Evolutionary conservation across 2,113 vertebrate species (phyloP).

Genomic region (Pterocles burchelli): DNA sequence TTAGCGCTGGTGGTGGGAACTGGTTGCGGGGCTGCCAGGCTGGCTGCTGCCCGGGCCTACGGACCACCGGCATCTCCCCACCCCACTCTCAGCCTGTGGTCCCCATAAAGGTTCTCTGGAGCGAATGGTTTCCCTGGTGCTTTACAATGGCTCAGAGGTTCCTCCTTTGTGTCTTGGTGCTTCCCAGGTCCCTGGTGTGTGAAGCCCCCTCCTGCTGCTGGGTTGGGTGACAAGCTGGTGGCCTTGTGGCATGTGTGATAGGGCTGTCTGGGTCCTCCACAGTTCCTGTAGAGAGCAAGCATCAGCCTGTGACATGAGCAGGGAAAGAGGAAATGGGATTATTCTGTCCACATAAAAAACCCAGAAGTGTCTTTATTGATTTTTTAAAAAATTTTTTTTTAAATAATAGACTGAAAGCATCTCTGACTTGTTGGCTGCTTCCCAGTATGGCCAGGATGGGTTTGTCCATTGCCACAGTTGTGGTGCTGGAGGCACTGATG

Average conservation of each 20-base stretch:
- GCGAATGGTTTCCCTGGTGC: neutral
- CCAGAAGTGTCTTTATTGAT: neutral
- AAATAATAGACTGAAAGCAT: neutral
- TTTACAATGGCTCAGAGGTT: neutral
- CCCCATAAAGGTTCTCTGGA: neutral
- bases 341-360: neutral
- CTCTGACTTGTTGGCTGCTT: neutral
- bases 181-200: neutral
- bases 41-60: neutral
- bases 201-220: neutral
- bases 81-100: neutral
- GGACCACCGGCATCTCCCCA: neutral
- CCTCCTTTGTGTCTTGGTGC: neutral
- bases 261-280: neutral
- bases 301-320: neutral
- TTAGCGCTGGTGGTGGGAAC: neutral
- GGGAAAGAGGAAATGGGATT: neutral
- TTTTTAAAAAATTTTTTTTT: neutral
- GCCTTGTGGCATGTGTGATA: neutral
- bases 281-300: neutral
- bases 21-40: neutral
- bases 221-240: neutral
- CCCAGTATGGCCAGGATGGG: neutral
- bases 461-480: neutral
- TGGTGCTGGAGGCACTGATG: accelerated